A percentile compares a stretch with the other conserved stretches of the same genome.
phyloP scores from a whole-genome alignment of 2,113 vertebrate genomes.

The Rhinichthys klamathensis region DNA sequence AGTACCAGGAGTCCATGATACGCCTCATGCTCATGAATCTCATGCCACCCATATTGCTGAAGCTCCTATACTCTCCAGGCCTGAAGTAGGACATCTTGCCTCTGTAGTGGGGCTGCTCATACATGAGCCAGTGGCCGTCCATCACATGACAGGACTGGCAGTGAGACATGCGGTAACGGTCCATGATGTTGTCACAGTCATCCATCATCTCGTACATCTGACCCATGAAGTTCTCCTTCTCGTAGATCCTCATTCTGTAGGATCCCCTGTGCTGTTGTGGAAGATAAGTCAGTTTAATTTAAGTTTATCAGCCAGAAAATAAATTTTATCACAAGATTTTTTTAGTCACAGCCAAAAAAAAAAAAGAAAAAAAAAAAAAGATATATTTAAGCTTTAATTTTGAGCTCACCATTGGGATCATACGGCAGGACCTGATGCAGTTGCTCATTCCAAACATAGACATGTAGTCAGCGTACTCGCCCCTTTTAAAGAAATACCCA shows the following conservation, averaged over 20 bases:
- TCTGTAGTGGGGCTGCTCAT: slow-evolving; percentile 64
- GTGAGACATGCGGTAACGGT: slow-evolving; percentile 66
- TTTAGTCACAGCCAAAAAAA: not conserved
- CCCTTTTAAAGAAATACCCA: slow-evolving; percentile 55
- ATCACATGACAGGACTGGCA: slow-evolving; percentile 68
- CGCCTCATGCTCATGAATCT: slow-evolving; percentile 39
- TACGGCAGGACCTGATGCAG: slow-evolving; percentile 64
- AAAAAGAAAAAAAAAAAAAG: not conserved
- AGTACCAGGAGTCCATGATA: slow-evolving; percentile 10
- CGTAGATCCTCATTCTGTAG: slow-evolving; percentile 28
- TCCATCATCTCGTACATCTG: slow-evolving; percentile 34
- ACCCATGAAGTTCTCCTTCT: slow-evolving; percentile 19
- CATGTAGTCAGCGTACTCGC: slow-evolving; percentile 61
- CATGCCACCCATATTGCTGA: slow-evolving; percentile 50
- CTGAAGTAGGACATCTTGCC: slow-evolving; percentile 69
- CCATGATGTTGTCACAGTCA: slow-evolving; percentile 17
- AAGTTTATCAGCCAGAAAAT: not conserved
- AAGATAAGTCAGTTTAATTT: not conserved
- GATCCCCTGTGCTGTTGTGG: slow-evolving; percentile 23
- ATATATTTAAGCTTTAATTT: not conserved
- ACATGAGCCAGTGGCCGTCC: slow-evolving; percentile 69
- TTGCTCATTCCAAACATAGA: slow-evolving; percentile 58
- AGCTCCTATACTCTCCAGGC: slow-evolving; percentile 72
- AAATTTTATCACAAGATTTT: too few relatives aligned
- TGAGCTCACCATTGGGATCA: slow-evolving; percentile 57